A percentile compares a stretch with the other conserved stretches of the same genome.
phyloP scores from a whole-genome alignment of 2,113 vertebrate species.

The Hypanus sabinus region DNA sequence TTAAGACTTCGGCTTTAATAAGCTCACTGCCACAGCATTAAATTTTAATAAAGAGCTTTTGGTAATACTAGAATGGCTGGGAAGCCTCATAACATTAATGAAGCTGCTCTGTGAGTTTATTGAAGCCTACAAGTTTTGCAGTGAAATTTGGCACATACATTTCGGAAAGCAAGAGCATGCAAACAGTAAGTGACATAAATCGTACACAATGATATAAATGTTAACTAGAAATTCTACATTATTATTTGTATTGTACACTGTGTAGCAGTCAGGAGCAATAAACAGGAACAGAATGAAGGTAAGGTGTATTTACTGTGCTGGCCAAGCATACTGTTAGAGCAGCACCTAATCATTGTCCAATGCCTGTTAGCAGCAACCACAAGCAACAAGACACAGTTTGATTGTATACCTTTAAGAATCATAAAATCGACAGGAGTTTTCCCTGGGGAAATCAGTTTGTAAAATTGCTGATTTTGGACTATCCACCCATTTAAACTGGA shows the following conservation, averaged over 20 bases:
- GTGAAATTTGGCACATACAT: background rate
- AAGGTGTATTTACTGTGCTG: background rate
- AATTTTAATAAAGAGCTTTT: conserved; percentile 31
- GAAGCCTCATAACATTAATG: conserved; percentile 14
- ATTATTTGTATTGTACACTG: background rate
- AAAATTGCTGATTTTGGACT: background rate
- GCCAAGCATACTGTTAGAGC: background rate
- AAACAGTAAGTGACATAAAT: background rate
- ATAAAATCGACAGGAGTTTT: conserved; percentile 4
- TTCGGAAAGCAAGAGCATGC: background rate
- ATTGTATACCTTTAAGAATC: conserved; percentile 8
- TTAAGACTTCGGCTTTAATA: background rate
- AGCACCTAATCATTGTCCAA: background rate
- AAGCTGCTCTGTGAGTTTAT: conserved; percentile 24
- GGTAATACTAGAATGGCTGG: conserved; percentile 20
- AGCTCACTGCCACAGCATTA: conserved; percentile 19
- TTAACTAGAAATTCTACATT: conserved; percentile 16
- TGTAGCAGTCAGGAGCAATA: background rate
- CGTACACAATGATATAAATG: background rate
- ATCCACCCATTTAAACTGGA: background rate
- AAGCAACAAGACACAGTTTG: background rate
- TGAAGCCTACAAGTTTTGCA: background rate
- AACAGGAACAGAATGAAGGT: background rate
- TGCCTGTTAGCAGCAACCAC: background rate
- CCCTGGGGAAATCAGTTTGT: background rate